Evolutionary conservation across 2,113 vertebrate species (phyloP).

Genomic region (Paracanthobrama guichenoti): DNA sequence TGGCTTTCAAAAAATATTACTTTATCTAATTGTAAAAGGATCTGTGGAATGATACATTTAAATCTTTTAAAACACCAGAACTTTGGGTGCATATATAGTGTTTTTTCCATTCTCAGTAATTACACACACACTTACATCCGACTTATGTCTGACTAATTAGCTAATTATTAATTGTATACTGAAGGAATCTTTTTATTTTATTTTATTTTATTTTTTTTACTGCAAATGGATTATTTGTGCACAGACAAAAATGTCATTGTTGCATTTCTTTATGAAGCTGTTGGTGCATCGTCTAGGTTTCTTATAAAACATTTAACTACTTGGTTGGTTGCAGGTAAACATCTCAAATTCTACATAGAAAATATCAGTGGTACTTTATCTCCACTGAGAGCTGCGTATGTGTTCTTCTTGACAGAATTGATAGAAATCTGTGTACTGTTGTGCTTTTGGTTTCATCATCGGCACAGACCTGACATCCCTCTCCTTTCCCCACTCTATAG

Average conservation of each 20-base stretch:
- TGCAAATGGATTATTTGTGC: too few relatives aligned
- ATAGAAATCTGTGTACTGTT: neutral
- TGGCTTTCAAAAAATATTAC: constrained; percentile 39
- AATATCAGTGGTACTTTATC: too few relatives aligned
- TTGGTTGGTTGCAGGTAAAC: neutral
- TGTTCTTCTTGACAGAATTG: neutral
- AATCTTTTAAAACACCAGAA: neutral
- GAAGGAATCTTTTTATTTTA: too few relatives aligned
- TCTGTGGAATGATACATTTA: neutral
- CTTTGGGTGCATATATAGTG: neutral
- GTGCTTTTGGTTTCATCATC: neutral
- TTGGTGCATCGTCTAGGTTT: too few relatives aligned
- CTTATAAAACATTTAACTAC: neutral
- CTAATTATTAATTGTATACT: too few relatives aligned
- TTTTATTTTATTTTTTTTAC: too few relatives aligned
- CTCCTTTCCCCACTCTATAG: neutral
- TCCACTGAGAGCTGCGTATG: neutral
- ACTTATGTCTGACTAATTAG: too few relatives aligned
- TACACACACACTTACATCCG: neutral
- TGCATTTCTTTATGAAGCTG: too few relatives aligned
- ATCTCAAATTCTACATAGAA: too few relatives aligned
- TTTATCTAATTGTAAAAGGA: constrained; percentile 28
- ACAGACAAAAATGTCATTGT: too few relatives aligned
- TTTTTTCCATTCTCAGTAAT: neutral
- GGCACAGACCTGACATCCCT: neutral